Evolutionary conservation across 2,113 vertebrate genomes (phyloP).

Genomic region (Limnothrissa miodon): DNA sequence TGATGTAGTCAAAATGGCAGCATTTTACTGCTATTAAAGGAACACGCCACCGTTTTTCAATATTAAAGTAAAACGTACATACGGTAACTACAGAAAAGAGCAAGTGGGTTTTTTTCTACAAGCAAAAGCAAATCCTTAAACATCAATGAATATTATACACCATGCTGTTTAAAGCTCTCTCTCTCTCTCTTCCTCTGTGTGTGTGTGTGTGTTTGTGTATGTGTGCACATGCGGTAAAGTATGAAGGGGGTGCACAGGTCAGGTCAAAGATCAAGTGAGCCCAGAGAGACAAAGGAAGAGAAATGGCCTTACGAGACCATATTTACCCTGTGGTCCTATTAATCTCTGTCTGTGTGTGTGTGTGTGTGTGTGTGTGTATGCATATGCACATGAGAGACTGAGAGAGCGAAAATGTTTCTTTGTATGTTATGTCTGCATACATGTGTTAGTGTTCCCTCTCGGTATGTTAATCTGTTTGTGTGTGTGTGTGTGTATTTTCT

Average conservation of each 20-base stretch:
- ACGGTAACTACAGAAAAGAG: no score
- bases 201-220: neutral
- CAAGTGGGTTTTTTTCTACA: no score
- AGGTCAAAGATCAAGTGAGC: neutral
- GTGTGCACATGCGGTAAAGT: neutral
- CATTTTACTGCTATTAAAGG: no score
- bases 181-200: neutral
- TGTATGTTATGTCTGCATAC: neutral
- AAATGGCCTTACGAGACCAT: neutral
- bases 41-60: no score
- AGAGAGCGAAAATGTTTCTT: neutral
- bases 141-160: no score
- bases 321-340: neutral
- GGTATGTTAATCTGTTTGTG: neutral
- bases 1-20: neutral
- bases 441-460: neutral
- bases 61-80: no score
- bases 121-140: no score
- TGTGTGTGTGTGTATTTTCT: neutral
- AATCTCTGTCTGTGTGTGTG: neutral
- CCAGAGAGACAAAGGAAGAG: neutral
- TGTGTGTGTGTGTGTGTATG: neutral
- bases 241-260: neutral
- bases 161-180: no score
- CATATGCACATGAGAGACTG: neutral